A percentile compares a stretch with the other conserved stretches of the same genome.
phyloP scores from a whole-genome alignment of 2,797 vertebrate species.

The Clarias laeviceps region DNA sequence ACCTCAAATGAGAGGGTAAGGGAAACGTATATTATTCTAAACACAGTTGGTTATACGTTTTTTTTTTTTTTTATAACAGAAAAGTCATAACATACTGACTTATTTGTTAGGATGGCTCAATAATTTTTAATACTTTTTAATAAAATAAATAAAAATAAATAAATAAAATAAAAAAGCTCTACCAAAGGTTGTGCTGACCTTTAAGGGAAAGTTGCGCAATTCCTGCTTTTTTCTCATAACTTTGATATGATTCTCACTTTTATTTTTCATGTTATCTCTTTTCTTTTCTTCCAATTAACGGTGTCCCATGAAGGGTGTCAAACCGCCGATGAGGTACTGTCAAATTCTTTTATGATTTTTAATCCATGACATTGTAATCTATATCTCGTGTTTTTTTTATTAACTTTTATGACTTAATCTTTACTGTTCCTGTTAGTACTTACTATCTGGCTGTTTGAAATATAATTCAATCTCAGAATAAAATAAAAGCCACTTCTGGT shows the following conservation, averaged over 20 bases:
- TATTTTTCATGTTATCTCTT: not conserved
- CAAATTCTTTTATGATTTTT: not conserved
- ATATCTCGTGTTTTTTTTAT: not conserved
- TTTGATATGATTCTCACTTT: not conserved
- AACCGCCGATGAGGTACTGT: slow-evolving; percentile 73
- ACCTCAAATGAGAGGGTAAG: slow-evolving; percentile 46
- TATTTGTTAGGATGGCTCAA: not conserved
- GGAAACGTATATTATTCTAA: not conserved
- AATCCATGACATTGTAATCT: not conserved
- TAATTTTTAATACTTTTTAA: not conserved
- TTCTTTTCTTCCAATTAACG: not conserved
- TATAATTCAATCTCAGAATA: not conserved
- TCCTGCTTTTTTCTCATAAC: not conserved
- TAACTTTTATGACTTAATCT: not conserved
- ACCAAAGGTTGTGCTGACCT: not conserved
- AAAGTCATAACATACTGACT: not conserved
- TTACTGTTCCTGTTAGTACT: not conserved
- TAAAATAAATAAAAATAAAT: not conserved
- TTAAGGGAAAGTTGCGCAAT: not conserved
- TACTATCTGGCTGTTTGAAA: not conserved
- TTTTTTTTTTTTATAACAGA: not conserved
- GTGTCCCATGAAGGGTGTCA: slow-evolving; percentile 66
- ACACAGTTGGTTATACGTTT: not conserved
- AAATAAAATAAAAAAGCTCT: not conserved
- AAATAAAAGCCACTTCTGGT: not conserved